phyloP scores from a whole-genome alignment of 1,140 invertebrate species.

The Bombus huntii region DNA sequence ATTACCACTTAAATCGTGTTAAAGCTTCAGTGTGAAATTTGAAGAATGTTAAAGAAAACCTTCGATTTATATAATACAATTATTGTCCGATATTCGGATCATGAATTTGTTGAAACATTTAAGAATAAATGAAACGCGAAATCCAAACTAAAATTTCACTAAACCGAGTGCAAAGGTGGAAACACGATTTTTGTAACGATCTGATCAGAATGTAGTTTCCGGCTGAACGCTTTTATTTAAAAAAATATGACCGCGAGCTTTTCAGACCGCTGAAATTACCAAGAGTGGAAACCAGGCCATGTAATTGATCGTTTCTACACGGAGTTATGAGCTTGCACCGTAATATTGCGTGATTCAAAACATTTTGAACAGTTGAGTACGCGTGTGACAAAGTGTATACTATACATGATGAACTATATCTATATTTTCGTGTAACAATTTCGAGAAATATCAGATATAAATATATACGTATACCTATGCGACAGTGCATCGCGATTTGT shows the following conservation, averaged over 20 bases:
- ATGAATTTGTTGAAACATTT: background rate
- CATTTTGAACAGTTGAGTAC: background rate
- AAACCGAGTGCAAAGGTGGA: background rate
- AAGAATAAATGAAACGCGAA: background rate
- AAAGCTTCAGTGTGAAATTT: background rate
- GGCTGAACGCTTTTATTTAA: background rate
- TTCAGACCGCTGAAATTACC: constrained; percentile 1
- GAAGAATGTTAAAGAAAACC: background rate
- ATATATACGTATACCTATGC: background rate
- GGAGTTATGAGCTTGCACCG: background rate
- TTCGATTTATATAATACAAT: background rate
- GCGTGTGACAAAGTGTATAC: constrained; percentile 6
- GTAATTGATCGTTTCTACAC: constrained; percentile 7
- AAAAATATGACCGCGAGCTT: background rate
- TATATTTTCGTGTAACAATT: constrained; percentile 9
- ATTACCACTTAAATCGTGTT: background rate
- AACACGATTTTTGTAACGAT: background rate
- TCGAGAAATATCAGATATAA: background rate
- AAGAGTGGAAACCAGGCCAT: background rate
- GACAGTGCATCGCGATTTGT: background rate
- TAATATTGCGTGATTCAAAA: constrained; percentile 13
- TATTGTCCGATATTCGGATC: background rate
- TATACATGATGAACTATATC: constrained; percentile 11
- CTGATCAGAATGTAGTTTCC: background rate
- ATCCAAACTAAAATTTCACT: background rate